Evolutionary conservation across 1,140 invertebrate species (phyloP).

Genomic region (Orchesella cincta): DNA sequence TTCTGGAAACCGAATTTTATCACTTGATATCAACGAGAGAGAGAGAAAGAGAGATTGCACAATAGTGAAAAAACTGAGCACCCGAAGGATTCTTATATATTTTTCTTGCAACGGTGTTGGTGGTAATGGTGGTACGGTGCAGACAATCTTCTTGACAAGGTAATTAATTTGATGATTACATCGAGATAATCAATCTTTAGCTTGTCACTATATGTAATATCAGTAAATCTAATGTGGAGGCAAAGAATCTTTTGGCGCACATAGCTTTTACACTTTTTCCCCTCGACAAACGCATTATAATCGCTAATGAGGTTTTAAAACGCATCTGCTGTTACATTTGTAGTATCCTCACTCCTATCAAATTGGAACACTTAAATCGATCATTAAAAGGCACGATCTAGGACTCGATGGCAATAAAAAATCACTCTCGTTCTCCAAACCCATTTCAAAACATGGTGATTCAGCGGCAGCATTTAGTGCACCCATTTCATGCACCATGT

Average conservation of each 20-base stretch:
- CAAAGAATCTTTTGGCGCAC: not conserved
- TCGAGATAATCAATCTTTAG: conserved; percentile 25
- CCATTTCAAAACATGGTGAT: too few species aligned
- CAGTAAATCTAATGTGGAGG: not conserved
- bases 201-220: conserved; percentile 19
- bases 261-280: not conserved
- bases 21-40: not conserved
- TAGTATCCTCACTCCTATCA: not conserved
- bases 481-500: not conserved
- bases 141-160: conserved; percentile 28
- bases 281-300: not conserved
- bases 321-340: not conserved
- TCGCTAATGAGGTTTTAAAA: conserved; percentile 12
- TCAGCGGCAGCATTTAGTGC: not conserved
- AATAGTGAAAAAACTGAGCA: not conserved
- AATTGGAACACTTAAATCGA: not conserved
- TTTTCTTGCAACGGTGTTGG: not conserved
- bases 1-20: conserved; percentile 9
- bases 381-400: not conserved
- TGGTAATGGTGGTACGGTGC: not conserved
- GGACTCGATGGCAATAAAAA: not conserved
- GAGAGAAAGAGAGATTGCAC: not conserved
- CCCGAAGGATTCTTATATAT: not conserved
- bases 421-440: too few species aligned
- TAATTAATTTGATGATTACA: conserved; percentile 28